These are phyloP conservation scores for Choristoneura fumiferana DNA, from an alignment of 1,140 invertebrate species.

Conservation along the genomic window DNA sequence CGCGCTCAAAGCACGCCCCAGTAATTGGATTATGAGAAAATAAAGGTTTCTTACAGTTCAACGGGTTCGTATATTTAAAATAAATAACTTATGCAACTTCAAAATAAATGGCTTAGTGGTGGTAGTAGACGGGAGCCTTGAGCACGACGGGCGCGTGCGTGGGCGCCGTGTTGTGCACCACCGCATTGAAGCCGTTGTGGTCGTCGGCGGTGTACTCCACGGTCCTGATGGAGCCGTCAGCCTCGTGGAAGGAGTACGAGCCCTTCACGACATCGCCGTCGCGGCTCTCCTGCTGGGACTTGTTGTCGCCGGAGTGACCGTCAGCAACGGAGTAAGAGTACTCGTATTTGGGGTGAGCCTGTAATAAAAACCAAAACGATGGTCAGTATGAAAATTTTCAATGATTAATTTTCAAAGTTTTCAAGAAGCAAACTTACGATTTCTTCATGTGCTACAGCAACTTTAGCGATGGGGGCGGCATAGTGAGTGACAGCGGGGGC, in stretches of 20 bases:
- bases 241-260: constrained; percentile 76
- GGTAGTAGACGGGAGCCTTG: constrained; percentile 12
- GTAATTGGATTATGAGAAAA: too few species aligned
- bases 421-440: background rate
- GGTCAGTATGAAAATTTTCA: too few species aligned
- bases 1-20: too few species aligned
- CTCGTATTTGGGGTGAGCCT: constrained; percentile 55
- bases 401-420: background rate
- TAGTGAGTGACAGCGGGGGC: constrained; percentile 33
- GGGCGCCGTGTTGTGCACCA: too few species aligned
- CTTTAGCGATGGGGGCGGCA: constrained; percentile 39
- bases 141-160: background rate
- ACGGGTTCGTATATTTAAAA: constrained; percentile 1
- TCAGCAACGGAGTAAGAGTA: constrained; percentile 73
- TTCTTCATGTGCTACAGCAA: constrained; percentile 22
- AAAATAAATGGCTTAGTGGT: constrained; percentile 14
- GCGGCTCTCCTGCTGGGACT: constrained; percentile 76
- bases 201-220: constrained; percentile 73
- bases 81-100: background rate
- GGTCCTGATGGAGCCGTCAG: constrained; percentile 78
- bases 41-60: too few species aligned
- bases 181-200: too few species aligned
- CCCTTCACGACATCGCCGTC: constrained; percentile 78
- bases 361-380: background rate
- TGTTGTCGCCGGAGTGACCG: constrained; percentile 75